phyloP scores from a whole-genome alignment of 2,113 vertebrate genomes.

The human (Homo sapiens) region GRCh38 chr18:78540001-78540500 shows the following conservation, averaged over 20 bases:
- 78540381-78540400: neutral
- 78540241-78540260: neutral
- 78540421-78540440: neutral
- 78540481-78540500: neutral
- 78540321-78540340: neutral
- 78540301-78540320: neutral
- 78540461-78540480: neutral
- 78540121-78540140: neutral
- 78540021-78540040: too few relatives aligned
- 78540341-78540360: neutral
- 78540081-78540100: too few relatives aligned
- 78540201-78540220: neutral
- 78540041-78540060: too few relatives aligned
- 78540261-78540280: neutral
- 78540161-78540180: neutral
- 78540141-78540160: neutral
- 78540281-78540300: neutral
- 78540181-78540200: neutral
- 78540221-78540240: neutral
- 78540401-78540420: too few relatives aligned
- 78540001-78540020: too few relatives aligned
- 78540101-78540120: neutral
- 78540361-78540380: accelerated
- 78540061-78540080: too few relatives aligned
- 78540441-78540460: neutral